Evolutionary conservation across 2,888 invertebrate genomes (phyloP), one percentile per base, ranked within the genome.

Genomic region (Argyresthia albistria): DNA sequence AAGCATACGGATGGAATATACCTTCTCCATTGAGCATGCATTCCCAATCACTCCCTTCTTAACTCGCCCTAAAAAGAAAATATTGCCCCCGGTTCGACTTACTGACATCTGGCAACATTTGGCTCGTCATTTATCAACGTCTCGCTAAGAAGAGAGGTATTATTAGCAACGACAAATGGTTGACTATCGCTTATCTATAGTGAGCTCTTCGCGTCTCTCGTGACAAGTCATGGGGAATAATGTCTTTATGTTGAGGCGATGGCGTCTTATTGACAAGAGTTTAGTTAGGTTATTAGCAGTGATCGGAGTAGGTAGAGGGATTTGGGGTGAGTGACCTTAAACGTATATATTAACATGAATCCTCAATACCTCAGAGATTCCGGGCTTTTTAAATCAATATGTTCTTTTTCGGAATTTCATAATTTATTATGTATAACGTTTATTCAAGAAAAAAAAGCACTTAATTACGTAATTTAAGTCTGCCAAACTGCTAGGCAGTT

Each of bases 81-180:
- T 65, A 69, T 63, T 60, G 59, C 60, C 55, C 57, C 58, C 55
- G 10, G 10, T 37, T 46, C 60, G 65, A 70, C 70, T 72, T 70
- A 63, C 66, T 72, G 71, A 73, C 75, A 69, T 65, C 65, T 66
- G 64, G 64, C 60, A 64, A 68, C 63, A 65, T 65, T 58, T 62
- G 59, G 58, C 59, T 60, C 61, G 61, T 67, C 66, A 69, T 77
- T 70, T 70, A 62, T 67, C 65, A 69, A 65, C 55, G 66, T 66
- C 65, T 50, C 51, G 42, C 53, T 54, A 54, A 50, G 53, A 55
- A 55, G 58, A 57, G 55, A 54, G 54, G 59, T 62, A 61, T 64
- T 70, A 70, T 73, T 73, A 71, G 67, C 64, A 62, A 62, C 66
- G 70, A 76, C 72, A 76, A 76, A 78, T 73, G 70, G 69, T 64